Conservation (phyloP, 2,113 vertebrate species). For the Donacobius atricapilla region DNA sequence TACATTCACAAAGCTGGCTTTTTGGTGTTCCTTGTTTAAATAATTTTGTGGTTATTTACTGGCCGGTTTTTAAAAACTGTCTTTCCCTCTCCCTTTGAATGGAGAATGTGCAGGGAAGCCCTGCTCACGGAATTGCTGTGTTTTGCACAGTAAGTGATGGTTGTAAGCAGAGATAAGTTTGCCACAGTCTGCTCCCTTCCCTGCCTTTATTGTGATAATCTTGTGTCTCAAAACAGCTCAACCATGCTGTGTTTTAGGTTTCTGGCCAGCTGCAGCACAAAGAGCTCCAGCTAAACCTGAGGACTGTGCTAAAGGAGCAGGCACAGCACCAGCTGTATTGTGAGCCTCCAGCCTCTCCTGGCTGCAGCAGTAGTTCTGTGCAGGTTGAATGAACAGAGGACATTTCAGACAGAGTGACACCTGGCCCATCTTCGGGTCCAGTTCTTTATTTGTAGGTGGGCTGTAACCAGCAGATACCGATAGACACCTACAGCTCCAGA, state of each 20-base stretch:
- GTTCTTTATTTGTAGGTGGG: neutral
- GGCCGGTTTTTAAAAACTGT: neutral
- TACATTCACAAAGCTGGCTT: neutral
- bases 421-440: neutral
- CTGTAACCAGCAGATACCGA: neutral
- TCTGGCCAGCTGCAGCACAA: neutral
- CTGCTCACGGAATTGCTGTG: neutral
- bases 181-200: neutral
- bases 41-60: neutral
- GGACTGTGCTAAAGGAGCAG: neutral
- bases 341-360: neutral
- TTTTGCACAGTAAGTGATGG: neutral
- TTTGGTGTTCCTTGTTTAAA: neutral
- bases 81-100: neutral
- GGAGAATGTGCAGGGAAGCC: neutral
- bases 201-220: neutral
- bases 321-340: fast-evolving
- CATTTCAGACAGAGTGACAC: neutral
- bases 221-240: neutral
- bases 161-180: neutral
- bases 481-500: neutral
- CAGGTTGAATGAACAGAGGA: neutral
- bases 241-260: neutral
- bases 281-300: neutral
- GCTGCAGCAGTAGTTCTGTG: neutral